Conservation (phyloP, 37 sponge, comb jelly and placozoan species). For the Ianthella basta region DNA sequence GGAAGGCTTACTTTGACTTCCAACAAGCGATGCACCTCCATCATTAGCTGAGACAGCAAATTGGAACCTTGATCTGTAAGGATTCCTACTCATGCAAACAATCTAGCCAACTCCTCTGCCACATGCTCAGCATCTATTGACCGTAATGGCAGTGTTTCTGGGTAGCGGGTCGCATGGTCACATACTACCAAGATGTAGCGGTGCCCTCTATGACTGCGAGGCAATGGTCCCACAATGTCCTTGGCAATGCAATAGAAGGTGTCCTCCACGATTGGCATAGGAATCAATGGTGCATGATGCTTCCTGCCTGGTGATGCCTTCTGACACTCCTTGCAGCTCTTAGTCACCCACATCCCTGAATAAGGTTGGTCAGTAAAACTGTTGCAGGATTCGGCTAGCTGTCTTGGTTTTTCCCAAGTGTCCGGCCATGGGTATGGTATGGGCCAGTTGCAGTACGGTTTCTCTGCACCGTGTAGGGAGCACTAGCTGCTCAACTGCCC, state of each 20-base stretch:
- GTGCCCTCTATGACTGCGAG: constrained; percentile 33
- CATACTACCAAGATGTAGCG: constrained; percentile 52
- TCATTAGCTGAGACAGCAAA: no score
- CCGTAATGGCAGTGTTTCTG: constrained; percentile 48
- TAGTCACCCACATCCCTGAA: constrained; percentile 42
- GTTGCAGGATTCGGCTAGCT: constrained; percentile 30
- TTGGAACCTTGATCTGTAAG: no score
- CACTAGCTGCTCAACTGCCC: no score
- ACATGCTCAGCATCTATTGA: constrained; percentile 43
- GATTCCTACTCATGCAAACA: constrained; percentile 54
- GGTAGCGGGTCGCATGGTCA: constrained; percentile 66
- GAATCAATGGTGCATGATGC: constrained; percentile 47
- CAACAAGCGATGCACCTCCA: no score
- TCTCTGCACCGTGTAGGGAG: constrained; percentile 20
- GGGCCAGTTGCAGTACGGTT: constrained; percentile 49
- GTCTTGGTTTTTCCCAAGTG: constrained; percentile 65
- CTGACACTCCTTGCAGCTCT: constrained; percentile 41
- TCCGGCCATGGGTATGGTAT: constrained; percentile 43
- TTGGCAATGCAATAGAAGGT: no score
- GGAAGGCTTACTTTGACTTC: no score
- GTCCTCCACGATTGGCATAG: constrained; percentile 50
- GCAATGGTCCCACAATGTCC: constrained; percentile 69
- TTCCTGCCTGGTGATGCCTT: constrained; percentile 11
- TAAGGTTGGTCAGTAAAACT: constrained; percentile 58
- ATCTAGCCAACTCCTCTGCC: constrained; percentile 39